Evolutionary conservation across 2,888 invertebrate genomes (phyloP).

Genomic region (Scotopteryx bipunctaria): DNA sequence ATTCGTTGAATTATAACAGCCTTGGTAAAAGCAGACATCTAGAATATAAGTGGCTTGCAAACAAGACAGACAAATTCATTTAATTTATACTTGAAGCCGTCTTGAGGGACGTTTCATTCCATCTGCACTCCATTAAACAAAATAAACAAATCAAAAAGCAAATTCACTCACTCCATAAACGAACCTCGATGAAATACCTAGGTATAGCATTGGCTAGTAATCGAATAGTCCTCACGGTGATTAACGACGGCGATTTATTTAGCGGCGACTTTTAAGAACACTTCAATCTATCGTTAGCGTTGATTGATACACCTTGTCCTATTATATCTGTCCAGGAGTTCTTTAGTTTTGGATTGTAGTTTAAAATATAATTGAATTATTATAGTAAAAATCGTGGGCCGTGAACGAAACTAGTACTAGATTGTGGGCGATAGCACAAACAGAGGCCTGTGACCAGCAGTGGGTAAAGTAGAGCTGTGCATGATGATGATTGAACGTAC

Average conservation of each 20-base stretch:
- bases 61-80: constrained; percentile 3
- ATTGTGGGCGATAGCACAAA: too few species aligned
- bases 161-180: neutral
- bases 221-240: constrained; percentile 28
- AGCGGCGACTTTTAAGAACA: constrained; percentile 2
- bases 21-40: neutral
- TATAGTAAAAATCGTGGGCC: too few species aligned
- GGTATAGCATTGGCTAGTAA: constrained; percentile 17
- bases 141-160: constrained; percentile 16
- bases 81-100: constrained; percentile 9
- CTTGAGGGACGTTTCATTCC: neutral
- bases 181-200: constrained; percentile 2
- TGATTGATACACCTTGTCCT: too few species aligned
- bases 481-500: too few species aligned
- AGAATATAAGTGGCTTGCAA: neutral
- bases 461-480: too few species aligned
- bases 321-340: too few species aligned
- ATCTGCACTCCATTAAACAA: constrained; percentile 10
- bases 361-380: too few species aligned
- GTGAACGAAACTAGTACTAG: too few species aligned
- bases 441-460: too few species aligned
- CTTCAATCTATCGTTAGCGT: constrained; percentile 11
- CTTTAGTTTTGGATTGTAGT: too few species aligned
- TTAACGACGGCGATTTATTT: constrained; percentile 26
- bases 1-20: neutral